phyloP scores from a whole-genome alignment of 2,113 vertebrate species.

The Prietella phreatophila region DNA sequence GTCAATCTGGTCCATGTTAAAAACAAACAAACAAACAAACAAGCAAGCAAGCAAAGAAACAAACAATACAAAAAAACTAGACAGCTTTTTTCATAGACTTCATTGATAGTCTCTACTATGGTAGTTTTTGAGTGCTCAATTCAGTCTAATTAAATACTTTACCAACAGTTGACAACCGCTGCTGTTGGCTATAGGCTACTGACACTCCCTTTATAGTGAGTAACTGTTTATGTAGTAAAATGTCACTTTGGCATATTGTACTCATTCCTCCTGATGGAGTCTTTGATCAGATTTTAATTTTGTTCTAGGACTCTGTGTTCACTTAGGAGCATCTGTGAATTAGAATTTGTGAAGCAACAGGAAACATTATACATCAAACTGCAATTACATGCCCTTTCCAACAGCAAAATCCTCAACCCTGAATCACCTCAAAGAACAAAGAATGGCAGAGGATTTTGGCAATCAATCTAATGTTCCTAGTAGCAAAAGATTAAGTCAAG shows the following conservation, averaged over 20 bases:
- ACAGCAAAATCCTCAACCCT: not conserved
- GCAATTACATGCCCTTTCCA: not conserved
- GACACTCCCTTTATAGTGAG: not conserved
- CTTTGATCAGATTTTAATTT: slow-evolving; percentile 6
- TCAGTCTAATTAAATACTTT: not conserved
- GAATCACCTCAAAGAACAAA: not conserved
- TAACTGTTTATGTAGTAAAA: not conserved
- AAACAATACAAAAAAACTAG: no score
- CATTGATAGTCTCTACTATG: not conserved
- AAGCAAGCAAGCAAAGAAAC: no score
- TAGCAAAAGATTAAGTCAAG: not conserved
- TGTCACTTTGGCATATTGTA: not conserved
- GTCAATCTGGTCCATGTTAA: no score
- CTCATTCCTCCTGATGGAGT: not conserved
- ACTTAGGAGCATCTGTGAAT: not conserved
- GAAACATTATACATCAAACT: not conserved
- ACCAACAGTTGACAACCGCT: not conserved
- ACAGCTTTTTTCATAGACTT: no score
- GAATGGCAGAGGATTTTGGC: not conserved
- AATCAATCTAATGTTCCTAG: not conserved
- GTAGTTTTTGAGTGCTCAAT: not conserved
- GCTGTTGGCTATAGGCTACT: not conserved
- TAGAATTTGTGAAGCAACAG: not conserved
- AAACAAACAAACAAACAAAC: no score
- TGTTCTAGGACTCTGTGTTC: not conserved